Conservation (phyloP, 2,888 invertebrate species). For the Acleris laterana region DNA sequence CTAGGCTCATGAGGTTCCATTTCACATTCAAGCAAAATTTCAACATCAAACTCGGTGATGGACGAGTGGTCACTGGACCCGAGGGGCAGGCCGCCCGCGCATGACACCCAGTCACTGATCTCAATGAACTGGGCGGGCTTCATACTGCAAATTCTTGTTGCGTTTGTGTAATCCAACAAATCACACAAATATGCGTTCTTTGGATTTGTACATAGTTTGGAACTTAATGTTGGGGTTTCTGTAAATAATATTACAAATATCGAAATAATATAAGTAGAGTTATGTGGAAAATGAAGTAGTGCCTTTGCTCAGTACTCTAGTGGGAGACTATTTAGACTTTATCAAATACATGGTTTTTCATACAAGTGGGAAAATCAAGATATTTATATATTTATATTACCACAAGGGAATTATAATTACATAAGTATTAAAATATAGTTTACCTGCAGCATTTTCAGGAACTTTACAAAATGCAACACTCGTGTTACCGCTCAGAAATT, state of each 20-base stretch:
- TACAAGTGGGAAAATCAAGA: too few relatives aligned
- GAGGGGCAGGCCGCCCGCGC: constrained; percentile 69
- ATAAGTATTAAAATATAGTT: constrained; percentile 12
- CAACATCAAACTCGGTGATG: constrained; percentile 67
- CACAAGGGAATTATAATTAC: not conserved
- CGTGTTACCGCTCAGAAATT: constrained; percentile 83
- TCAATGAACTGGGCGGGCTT: constrained; percentile 77
- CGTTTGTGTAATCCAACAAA: constrained; percentile 79
- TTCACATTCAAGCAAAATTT: constrained; percentile 77
- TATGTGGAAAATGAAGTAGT: too few relatives aligned
- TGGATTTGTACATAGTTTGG: constrained; percentile 82
- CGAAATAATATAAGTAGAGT: not conserved
- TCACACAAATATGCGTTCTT: constrained; percentile 86
- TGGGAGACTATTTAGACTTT: too few relatives aligned
- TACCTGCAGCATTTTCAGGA: constrained; percentile 81
- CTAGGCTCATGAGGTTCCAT: constrained; percentile 71
- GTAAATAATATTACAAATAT: constrained; percentile 46
- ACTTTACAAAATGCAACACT: constrained; percentile 86
- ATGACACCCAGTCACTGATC: constrained; percentile 76
- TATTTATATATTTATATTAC: not conserved
- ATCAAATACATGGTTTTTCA: too few relatives aligned
- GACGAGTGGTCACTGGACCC: constrained; percentile 65
- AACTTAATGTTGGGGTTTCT: constrained; percentile 82
- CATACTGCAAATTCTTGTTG: constrained; percentile 78
- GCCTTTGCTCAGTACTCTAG: too few relatives aligned